Base-by-base conservation (phyloP, 2,888 invertebrate genomes). In the Ariolimax columbianus region DNA sequence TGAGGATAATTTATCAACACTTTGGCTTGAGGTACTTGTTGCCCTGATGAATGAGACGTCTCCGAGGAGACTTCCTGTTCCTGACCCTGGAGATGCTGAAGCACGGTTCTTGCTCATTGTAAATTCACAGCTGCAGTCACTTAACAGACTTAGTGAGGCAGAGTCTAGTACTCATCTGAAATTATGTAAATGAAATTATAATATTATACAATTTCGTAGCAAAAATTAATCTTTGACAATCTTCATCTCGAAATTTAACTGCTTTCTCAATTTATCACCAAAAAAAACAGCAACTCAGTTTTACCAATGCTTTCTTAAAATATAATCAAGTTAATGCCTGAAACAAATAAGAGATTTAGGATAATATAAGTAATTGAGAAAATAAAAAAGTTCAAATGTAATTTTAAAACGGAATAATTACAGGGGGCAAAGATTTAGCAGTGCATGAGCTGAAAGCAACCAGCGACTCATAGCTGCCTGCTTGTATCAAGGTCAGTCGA, bases 31-130 rank as follows among this genome's bases (percentile, higher is more conserved):
- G n/a, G 63, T n/a, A 68, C 66, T 83, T 0, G 73, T 38, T 26
- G 92, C 92, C n/a, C 92, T 84, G 26, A 92, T 88, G 85, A 90
- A 91, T 4, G 92, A 91, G 1, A 92, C 92, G 89, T 92, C 92
- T 33, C 91, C 92, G 30, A 82, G 83, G 30, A 83, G 40, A 75
- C 78, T 86, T 55, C 84, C 85, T 59, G 85, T 59, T 30, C 77
- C 33, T 47, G 79, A 77, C 63, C 73, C 72, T 75, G 80, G 43
- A 6, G 81, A 55, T 38, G 78, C 51, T 68, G 66, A 47, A 77
- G 43, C 7, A 47, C 59, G 30, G 78, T 78, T 77, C 77, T 83
- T 83, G 78, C 55, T 83, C 83, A 83, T 83, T 11, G n/a, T 73
- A 11, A 26, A 30, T 51, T 23, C 51, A 30, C 30, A 55, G 51